Evolutionary conservation across 2,888 invertebrate genomes (phyloP).

Genomic region (Stenotaenia linearis): DNA sequence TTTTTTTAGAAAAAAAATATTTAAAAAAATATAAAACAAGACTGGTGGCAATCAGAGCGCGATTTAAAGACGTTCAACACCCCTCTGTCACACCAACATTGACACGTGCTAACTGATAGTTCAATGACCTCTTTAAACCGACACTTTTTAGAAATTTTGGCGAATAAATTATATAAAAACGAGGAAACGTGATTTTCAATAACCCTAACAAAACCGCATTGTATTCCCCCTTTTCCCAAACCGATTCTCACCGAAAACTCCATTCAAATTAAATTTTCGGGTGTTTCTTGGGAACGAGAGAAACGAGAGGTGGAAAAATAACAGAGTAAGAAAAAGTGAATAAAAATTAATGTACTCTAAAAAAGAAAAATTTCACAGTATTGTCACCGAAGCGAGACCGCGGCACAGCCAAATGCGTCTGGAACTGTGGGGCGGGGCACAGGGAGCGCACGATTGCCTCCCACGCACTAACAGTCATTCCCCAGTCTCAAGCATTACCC

Average conservation of each 20-base stretch:
- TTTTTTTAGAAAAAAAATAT: not conserved
- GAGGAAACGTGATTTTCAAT: not conserved
- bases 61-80: slow-evolving; percentile 2
- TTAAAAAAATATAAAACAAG: not conserved
- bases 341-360: slow-evolving; percentile 6
- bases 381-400: slow-evolving; percentile 3
- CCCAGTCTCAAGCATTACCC: not conserved
- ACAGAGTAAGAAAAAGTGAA: not conserved
- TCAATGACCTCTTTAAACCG: slow-evolving; percentile 2
- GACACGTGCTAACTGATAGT: slow-evolving; percentile 5
- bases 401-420: slow-evolving; percentile 14
- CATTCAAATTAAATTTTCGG: not conserved
- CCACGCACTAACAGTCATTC: slow-evolving; percentile 3
- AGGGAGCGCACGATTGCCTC: slow-evolving; percentile 20
- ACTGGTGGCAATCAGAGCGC: slow-evolving; percentile 17
- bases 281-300: not conserved
- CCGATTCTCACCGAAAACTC: not conserved
- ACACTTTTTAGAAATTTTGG: not conserved
- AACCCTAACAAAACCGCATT: not conserved
- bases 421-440: slow-evolving; percentile 10
- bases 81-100: slow-evolving; percentile 12
- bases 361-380: not conserved
- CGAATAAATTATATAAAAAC: not conserved
- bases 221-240: not conserved
- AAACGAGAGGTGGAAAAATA: not conserved